Evolutionary conservation across 2,888 invertebrate species (phyloP), one percentile per base, ranked within the genome.

Genomic region (Blera fallax): DNA sequence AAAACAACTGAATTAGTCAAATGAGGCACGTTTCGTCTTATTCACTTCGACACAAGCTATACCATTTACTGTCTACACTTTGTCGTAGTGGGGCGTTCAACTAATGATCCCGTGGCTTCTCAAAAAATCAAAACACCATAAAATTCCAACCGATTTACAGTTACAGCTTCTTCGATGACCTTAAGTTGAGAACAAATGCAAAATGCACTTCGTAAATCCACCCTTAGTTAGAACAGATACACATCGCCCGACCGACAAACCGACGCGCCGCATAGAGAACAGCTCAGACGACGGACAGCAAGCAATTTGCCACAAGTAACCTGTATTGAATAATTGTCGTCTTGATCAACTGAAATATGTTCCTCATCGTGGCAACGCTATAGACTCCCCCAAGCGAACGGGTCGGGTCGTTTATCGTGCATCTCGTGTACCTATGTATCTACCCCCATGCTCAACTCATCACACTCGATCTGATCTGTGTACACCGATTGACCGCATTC

Each of bases 1-100:
- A 67, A 77, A 83, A 34, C 88, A 87, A 89, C 89, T 89, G 87
- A 88, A 84, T 87, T 87, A 87, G 43, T 82, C 70, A 70, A 88
- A 87, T 78, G 77, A 62, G 80, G 82, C 83, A 87, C 87, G 79
- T 87, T 88, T 87, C 87, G 87, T 88, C 88, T 88, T 88, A 88
- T 89, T 87, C 84, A 83, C 82, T 43, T 60, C 56, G 45, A 8
- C 18, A 34, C 32, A 21, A 60, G 18, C 8, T 48, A 40, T 1
- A 3, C 14, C 34, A 3, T 8, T 34, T 11, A 34, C 11, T 8
- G 34, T 14, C 4, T 40, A 6, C 18, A 0, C 16, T 4, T 2
- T 2, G 43, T 14, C 6, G 8, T 8, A 3, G 74, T n/a, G 65
- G 48, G 24, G 34, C 34, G 56, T 21, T 11, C 24, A 40, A 11